Conservation (phyloP, 30 jellyfish, hydroid and myxozoan genomes). For the Clytia hemisphaerica region DNA sequence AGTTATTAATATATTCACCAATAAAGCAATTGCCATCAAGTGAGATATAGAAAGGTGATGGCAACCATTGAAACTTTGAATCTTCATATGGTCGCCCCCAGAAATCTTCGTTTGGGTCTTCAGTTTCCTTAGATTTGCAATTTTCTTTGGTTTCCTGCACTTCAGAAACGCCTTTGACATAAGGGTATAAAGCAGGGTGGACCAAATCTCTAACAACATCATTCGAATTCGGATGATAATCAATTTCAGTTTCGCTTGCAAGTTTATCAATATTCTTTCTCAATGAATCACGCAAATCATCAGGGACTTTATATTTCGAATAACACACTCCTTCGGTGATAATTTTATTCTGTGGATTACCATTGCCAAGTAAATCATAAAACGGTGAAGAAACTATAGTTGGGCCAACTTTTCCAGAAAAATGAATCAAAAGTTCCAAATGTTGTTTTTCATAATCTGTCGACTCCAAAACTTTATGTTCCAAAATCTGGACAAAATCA, state of each 20-base stretch:
- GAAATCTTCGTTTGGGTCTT: constrained; percentile 32
- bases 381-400: no score
- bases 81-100: constrained; percentile 65
- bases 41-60: constrained; percentile 61
- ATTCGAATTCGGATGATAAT: constrained; percentile 67
- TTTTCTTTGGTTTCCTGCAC: background rate
- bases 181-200: constrained; percentile 68
- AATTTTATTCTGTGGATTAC: constrained; percentile 22
- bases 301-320: constrained; percentile 36
- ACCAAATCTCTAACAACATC: constrained; percentile 66
- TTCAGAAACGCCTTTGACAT: constrained; percentile 48
- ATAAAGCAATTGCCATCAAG: constrained; percentile 46
- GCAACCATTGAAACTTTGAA: constrained; percentile 74
- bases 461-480: no score
- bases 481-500: no score
- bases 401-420: no score
- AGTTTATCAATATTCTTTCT: constrained; percentile 36
- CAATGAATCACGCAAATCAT: constrained; percentile 20
- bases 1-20: constrained; percentile 54
- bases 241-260: constrained; percentile 50
- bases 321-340: constrained; percentile 66
- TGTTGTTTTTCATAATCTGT: no score
- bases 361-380: constrained; percentile 32
- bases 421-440: no score
- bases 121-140: background rate